Evolutionary conservation across 2,888 invertebrate species (phyloP).

Genomic region (Panopea generosa): DNA sequence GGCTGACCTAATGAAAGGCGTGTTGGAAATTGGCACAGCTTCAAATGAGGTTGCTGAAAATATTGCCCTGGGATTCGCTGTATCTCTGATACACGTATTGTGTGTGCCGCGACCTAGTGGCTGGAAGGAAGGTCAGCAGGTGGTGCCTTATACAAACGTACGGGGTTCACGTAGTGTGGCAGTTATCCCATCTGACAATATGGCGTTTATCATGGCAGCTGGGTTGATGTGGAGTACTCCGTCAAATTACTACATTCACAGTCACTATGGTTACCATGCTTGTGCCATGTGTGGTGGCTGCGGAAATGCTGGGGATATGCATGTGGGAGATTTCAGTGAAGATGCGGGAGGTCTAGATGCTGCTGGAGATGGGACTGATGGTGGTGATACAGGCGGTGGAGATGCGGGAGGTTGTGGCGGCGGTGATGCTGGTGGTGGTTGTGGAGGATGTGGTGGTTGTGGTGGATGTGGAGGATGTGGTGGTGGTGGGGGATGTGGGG

Average conservation of each 20-base stretch:
- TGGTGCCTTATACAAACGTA: slow-evolving; percentile 19
- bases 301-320: slow-evolving; percentile 17
- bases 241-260: slow-evolving; percentile 79
- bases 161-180: slow-evolving; percentile 43
- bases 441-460: too few relatives aligned
- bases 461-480: too few relatives aligned
- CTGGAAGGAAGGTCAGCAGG: slow-evolving; percentile 49
- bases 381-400: slow-evolving; percentile 14
- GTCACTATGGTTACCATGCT: slow-evolving; percentile 60
- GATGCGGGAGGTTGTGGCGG: slow-evolving; percentile 20
- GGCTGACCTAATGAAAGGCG: slow-evolving; percentile 77
- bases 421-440: slow-evolving; percentile 10
- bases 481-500: too few relatives aligned
- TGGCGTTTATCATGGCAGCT: slow-evolving; percentile 85
- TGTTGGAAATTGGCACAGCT: slow-evolving; percentile 67
- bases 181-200: slow-evolving; percentile 78
- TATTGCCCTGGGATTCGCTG: slow-evolving; percentile 85
- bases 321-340: slow-evolving; percentile 42
- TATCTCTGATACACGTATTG: slow-evolving; percentile 86
- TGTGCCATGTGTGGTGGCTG: slow-evolving; percentile 70
- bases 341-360: slow-evolving; percentile 19
- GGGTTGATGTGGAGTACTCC: slow-evolving; percentile 84
- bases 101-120: slow-evolving; percentile 84
- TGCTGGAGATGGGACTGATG: slow-evolving; percentile 16
- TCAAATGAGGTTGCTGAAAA: slow-evolving; percentile 85